Percentiles rank a stretch among this genome's conserved stretches.
Evolutionary conservation across 2,888 invertebrate genomes (phyloP).

Genomic region (Stegana nigrithorax): DNA sequence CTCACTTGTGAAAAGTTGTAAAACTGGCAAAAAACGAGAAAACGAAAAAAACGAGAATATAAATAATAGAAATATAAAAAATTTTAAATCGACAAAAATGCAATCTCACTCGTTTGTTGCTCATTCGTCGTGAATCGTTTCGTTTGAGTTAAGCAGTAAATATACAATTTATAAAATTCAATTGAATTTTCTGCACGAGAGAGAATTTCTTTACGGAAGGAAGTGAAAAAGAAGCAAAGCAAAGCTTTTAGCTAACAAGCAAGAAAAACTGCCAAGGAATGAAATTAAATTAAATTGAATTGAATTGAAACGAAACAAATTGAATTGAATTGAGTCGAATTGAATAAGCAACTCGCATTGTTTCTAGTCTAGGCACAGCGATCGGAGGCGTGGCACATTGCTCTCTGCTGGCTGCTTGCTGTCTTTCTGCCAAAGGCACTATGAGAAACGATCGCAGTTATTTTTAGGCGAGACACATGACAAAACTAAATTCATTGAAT

Average conservation of each 20-base stretch:
- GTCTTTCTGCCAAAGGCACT: too few species aligned
- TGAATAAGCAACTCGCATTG: too few species aligned
- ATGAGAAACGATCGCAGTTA: too few species aligned
- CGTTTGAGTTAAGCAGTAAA: conserved; percentile 2
- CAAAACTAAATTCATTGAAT: neutral
- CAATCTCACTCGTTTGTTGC: conserved; percentile 2
- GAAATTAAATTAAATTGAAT: neutral
- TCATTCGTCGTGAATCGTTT: neutral
- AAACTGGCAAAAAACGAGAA: neutral
- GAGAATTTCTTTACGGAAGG: neutral
- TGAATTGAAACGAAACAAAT: neutral
- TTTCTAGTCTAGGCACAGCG: too few species aligned
- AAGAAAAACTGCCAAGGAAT: neutral
- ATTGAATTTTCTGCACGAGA: conserved; percentile 18
- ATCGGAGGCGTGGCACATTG: too few species aligned
- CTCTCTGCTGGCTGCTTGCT: too few species aligned
- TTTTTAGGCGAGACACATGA: too few species aligned
- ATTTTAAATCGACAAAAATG: too few species aligned
- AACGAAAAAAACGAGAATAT: neutral
- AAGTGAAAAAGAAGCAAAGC: too few species aligned
- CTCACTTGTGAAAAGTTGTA: neutral
- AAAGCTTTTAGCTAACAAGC: too few species aligned
- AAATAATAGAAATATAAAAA: neutral
- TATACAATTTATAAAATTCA: conserved; percentile 10
- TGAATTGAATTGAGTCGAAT: too few species aligned